A percentile compares a stretch with the other conserved stretches of the same genome.
These are phyloP conservation scores for Tiliacea aurago DNA, from an alignment of 2,888 invertebrate species.

Conservation along the genomic window DNA sequence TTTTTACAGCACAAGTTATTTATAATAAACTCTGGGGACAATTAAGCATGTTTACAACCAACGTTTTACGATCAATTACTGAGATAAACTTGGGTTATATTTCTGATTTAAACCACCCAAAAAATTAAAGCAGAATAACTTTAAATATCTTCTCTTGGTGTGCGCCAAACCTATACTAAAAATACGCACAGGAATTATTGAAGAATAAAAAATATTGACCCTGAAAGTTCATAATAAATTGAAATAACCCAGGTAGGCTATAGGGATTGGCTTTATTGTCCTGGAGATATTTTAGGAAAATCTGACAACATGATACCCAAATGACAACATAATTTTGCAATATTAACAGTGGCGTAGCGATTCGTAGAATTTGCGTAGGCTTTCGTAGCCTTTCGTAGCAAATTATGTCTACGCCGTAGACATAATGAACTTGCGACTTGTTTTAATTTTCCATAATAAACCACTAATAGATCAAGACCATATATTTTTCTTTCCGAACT, in stretches of 20 bases:
- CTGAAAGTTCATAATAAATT: background rate
- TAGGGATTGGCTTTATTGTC: background rate
- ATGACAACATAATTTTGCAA: background rate
- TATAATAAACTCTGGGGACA: conserved; percentile 1
- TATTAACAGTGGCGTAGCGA: conserved; percentile 1
- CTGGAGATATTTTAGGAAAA: background rate
- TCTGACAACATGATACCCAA: background rate
- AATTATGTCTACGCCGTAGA: conserved; percentile 34
- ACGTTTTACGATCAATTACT: conserved; percentile 33
- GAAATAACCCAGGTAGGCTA: background rate
- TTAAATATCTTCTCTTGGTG: background rate
- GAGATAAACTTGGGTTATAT: conserved; percentile 7
- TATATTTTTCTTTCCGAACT: background rate
- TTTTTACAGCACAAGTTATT: conserved; percentile 34
- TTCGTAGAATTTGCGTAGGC: conserved; percentile 27
- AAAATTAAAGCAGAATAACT: background rate
- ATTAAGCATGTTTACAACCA: background rate
- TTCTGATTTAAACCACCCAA: background rate
- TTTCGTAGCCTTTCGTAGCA: conserved; percentile 50
- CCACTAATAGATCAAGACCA: background rate
- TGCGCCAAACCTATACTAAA: background rate
- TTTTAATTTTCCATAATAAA: background rate
- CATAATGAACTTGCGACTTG: background rate
- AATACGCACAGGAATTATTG: background rate
- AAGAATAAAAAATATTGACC: background rate